Evolutionary conservation across 2,113 vertebrate genomes (phyloP).

Genomic region (Rhea americana): DNA sequence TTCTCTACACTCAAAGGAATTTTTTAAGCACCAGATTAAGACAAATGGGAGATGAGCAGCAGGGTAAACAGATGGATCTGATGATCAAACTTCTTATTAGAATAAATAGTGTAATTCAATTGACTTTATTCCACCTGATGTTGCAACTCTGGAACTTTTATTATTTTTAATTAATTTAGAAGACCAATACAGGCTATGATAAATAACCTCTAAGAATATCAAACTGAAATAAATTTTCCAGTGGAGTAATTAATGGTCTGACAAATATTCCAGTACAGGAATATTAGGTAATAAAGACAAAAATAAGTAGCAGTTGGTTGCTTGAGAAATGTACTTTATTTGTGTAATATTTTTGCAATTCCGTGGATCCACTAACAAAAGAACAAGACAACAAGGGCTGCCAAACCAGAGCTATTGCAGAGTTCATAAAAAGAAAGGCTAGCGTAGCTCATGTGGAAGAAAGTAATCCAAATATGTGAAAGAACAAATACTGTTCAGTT

Average conservation of each 20-base stretch:
- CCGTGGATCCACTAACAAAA: background rate
- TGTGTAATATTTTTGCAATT: background rate
- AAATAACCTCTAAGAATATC: background rate
- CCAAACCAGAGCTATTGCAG: background rate
- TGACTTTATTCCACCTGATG: background rate
- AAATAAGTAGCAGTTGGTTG: background rate
- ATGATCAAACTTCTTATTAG: background rate
- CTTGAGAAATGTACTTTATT: slow-evolving; percentile 15
- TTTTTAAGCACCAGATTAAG: background rate
- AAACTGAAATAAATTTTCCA: slow-evolving; percentile 6
- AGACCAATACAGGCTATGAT: background rate
- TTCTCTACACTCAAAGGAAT: background rate
- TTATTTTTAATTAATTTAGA: background rate
- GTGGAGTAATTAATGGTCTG: background rate
- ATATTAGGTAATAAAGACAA: background rate
- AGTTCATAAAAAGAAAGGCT: background rate
- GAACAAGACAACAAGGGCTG: background rate
- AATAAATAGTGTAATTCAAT: background rate
- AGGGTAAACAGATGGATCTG: background rate
- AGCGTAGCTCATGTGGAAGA: background rate
- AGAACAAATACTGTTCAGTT: fast-evolving
- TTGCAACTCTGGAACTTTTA: background rate
- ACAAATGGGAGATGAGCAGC: background rate
- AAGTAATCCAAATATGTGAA: background rate
- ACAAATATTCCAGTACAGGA: background rate